Conservation (phyloP, 2,888 invertebrate genomes). For the Siphlonurus alternatus region DNA sequence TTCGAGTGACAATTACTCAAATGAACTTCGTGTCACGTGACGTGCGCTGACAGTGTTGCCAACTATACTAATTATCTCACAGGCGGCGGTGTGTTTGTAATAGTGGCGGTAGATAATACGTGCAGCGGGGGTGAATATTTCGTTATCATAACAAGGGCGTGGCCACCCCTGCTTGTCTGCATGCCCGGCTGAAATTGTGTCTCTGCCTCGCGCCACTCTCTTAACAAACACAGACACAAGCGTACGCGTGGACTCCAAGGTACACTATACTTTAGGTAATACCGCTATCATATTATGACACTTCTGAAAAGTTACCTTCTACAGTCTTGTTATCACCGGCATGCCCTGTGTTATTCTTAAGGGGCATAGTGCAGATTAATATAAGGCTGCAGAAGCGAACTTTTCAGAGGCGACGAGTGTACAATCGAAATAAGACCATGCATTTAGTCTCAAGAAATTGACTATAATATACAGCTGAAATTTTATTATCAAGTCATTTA, state of each 20-base stretch:
- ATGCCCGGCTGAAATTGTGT: not conserved
- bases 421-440: too few relatives aligned
- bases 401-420: too few relatives aligned
- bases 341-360: too few relatives aligned
- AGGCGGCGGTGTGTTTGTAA: not conserved
- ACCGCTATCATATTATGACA: not conserved
- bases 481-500: too few relatives aligned
- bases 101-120: not conserved
- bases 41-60: not conserved
- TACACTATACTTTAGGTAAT: not conserved
- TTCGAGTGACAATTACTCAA: too few relatives aligned
- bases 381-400: too few relatives aligned
- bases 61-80: not conserved
- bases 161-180: not conserved
- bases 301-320: too few relatives aligned
- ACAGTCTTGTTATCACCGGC: too few relatives aligned
- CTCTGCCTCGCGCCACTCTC: not conserved
- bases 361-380: too few relatives aligned
- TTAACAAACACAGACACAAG: not conserved
- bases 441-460: too few relatives aligned
- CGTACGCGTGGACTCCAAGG: not conserved
- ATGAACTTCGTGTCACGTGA: not conserved
- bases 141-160: not conserved
- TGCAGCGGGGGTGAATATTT: not conserved
- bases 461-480: too few relatives aligned